These are phyloP conservation scores for Glaucomys volans DNA, from an alignment of 2,113 vertebrate genomes.

Conservation along the genomic window DNA sequence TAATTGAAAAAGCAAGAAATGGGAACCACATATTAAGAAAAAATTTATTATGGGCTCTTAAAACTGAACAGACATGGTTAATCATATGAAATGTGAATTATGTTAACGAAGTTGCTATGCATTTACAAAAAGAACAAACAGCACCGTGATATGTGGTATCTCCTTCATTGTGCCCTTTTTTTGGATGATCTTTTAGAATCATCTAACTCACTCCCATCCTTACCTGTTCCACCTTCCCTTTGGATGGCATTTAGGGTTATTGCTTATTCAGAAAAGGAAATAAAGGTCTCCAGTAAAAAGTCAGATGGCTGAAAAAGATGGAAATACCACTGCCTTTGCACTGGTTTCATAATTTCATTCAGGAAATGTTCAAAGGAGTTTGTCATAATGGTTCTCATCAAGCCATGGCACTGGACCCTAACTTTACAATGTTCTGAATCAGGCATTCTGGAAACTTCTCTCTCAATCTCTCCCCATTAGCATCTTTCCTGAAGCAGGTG, in stretches of 20 bases:
- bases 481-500: not conserved
- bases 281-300: conserved; percentile 39
- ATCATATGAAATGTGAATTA: not conserved
- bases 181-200: not conserved
- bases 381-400: not conserved
- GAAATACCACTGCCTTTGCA: not conserved
- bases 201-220: not conserved
- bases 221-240: not conserved
- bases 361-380: not conserved
- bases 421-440: not conserved
- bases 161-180: conserved; percentile 21
- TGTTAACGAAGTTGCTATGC: not conserved
- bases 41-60: not conserved
- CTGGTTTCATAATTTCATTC: conserved; percentile 21
- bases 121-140: not conserved
- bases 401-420: not conserved
- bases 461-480: not conserved
- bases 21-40: not conserved
- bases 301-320: conserved; percentile 23
- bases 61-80: not conserved
- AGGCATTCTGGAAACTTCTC: not conserved
- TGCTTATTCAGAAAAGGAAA: conserved; percentile 36
- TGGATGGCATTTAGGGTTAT: conserved; percentile 27
- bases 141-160: not conserved
- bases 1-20: not conserved